Evolutionary conservation across 2,888 invertebrate genomes (phyloP).

Genomic region (Siphonodentalium dalli): DNA sequence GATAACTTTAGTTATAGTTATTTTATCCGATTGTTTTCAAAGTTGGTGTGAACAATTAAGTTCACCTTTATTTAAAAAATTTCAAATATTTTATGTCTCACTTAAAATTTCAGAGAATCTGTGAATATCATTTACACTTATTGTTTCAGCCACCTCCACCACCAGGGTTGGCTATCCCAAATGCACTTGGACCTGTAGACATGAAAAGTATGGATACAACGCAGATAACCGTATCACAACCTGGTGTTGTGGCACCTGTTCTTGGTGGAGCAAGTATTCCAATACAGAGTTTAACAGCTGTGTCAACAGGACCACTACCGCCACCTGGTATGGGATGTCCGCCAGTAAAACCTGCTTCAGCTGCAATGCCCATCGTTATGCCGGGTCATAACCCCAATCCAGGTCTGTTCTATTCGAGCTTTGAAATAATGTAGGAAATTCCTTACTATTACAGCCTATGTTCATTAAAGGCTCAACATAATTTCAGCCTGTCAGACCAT

Average conservation of each 20-base stretch:
- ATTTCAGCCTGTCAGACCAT: too few relatives aligned
- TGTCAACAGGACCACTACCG: conserved; percentile 10
- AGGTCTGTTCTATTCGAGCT: too few relatives aligned
- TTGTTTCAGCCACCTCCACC: conserved; percentile 21
- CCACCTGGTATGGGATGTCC: conserved; percentile 38
- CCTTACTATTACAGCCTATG: too few relatives aligned
- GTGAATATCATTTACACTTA: background rate
- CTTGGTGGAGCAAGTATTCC: background rate
- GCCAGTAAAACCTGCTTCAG: conserved; percentile 24
- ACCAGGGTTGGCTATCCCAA: conserved; percentile 53
- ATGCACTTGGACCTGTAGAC: conserved; percentile 35
- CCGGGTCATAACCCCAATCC: too few relatives aligned
- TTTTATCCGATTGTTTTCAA: conserved; percentile 4
- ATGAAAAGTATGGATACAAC: too few relatives aligned
- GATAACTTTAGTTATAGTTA: too few relatives aligned
- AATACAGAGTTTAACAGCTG: conserved; percentile 6
- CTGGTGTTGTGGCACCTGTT: too few relatives aligned
- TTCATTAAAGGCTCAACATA: too few relatives aligned
- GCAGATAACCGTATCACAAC: too few relatives aligned
- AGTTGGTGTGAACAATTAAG: background rate
- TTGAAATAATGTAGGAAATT: too few relatives aligned
- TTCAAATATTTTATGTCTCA: background rate
- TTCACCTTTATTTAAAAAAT: background rate
- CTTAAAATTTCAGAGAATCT: too few relatives aligned
- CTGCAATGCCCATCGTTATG: conserved; percentile 1